phyloP scores from a whole-genome alignment of 2,888 invertebrate genomes.

The Piscicola geometra region DNA sequence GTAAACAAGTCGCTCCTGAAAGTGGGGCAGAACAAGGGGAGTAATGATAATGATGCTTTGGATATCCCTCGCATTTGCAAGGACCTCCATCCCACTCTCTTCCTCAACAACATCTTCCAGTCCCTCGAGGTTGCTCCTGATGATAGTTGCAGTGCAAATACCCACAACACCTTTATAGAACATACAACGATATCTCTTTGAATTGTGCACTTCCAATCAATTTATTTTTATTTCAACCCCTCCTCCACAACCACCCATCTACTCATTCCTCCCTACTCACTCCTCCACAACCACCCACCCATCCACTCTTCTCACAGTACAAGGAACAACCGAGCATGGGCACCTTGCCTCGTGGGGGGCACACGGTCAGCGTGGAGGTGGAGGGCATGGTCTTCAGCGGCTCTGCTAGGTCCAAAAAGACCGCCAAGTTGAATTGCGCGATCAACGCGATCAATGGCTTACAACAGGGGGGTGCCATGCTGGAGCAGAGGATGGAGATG shows the following conservation, averaged over 20 bases:
- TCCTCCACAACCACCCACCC: too few relatives aligned
- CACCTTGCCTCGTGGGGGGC: not conserved
- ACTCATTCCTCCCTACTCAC: not conserved
- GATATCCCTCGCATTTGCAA: not conserved
- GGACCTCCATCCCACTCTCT: slow-evolving; percentile 5
- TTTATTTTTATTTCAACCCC: too few relatives aligned
- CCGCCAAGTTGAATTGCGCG: slow-evolving; percentile 14
- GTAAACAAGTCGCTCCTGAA: not conserved
- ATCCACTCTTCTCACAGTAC: not conserved
- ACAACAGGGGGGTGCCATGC: not conserved
- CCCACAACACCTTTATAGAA: too few relatives aligned
- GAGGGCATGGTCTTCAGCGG: not conserved
- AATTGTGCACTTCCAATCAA: too few relatives aligned
- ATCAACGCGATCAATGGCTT: not conserved
- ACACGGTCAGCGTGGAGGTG: not conserved
- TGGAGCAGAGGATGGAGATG: not conserved
- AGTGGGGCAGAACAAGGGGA: not conserved
- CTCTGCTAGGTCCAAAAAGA: not conserved
- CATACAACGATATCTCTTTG: too few relatives aligned
- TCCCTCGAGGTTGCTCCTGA: not conserved
- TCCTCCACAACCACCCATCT: too few relatives aligned
- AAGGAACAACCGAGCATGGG: not conserved
- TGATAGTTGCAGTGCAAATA: too few relatives aligned
- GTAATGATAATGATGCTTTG: too few relatives aligned
- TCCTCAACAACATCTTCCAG: not conserved